Conservation (phyloP, 2,113 vertebrate species). For the Rhipidura dahli region DNA sequence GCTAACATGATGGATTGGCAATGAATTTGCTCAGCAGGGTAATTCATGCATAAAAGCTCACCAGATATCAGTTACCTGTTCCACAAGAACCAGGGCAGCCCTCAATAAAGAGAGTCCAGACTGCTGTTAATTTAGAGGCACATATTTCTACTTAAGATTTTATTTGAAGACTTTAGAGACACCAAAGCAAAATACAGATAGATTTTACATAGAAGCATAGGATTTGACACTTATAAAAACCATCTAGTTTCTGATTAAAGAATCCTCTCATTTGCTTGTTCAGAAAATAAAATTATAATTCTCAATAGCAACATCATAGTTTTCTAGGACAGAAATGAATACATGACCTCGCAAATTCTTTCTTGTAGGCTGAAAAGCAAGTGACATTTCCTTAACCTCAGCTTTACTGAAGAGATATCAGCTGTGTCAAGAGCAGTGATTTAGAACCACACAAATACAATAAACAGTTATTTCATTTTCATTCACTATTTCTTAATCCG, state of each 20-base stretch:
- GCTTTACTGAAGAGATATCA: background rate
- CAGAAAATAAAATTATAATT: background rate
- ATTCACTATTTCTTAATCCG: background rate
- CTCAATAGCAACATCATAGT: background rate
- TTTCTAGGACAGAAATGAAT: background rate
- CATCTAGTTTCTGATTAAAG: background rate
- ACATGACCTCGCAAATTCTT: background rate
- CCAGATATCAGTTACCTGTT: constrained; percentile 29
- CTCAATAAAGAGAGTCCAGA: background rate
- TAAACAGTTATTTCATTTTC: background rate
- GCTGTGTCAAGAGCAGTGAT: background rate
- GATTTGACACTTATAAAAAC: background rate
- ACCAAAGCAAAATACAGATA: background rate
- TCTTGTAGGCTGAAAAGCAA: background rate
- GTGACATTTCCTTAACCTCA: background rate
- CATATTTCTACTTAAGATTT: background rate
- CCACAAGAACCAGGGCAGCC: background rate
- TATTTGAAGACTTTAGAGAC: background rate
- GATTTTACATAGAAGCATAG: background rate
- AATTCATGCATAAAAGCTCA: constrained; percentile 34
- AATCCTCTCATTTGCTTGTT: background rate
- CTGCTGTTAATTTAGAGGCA: background rate
- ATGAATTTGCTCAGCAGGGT: constrained; percentile 29
- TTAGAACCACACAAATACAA: background rate
- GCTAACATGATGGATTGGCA: constrained; percentile 32